These are phyloP conservation scores for Mellilla xanthometata DNA, from an alignment of 2,888 invertebrate genomes.

Conservation along the genomic window DNA sequence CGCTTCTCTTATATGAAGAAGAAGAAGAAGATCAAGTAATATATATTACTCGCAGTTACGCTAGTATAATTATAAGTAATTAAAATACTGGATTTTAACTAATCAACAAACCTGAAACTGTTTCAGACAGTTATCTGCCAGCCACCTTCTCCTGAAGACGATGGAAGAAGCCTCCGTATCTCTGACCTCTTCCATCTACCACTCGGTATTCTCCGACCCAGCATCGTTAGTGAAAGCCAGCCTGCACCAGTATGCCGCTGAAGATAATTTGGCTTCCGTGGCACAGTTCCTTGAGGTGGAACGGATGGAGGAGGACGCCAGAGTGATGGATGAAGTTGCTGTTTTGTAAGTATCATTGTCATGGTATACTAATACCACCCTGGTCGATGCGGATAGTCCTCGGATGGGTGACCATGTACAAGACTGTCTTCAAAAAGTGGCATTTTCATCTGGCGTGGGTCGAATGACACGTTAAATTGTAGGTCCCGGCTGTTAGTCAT, in stretches of 20 bases:
- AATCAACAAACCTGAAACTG: slow-evolving; percentile 3
- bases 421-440: too few species aligned
- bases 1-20: too few species aligned
- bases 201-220: slow-evolving; percentile 23
- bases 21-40: too few species aligned
- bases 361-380: too few species aligned
- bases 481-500: too few species aligned
- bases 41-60: too few species aligned
- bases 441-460: too few species aligned
- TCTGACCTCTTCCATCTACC: slow-evolving; percentile 32
- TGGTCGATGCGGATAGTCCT: too few species aligned
- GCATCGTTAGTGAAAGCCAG: slow-evolving; percentile 33
- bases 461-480: too few species aligned
- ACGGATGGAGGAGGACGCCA: slow-evolving; percentile 31
- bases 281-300: slow-evolving; percentile 57
- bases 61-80: too few species aligned
- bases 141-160: slow-evolving; percentile 54
- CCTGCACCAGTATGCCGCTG: slow-evolving; percentile 44
- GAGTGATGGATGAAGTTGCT: slow-evolving; percentile 42
- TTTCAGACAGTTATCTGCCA: slow-evolving; percentile 62
- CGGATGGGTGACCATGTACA: too few species aligned
- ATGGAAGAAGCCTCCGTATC: slow-evolving; percentile 55
- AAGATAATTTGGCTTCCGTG: slow-evolving; percentile 50
- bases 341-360: slow-evolving; percentile 48
- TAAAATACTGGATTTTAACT: too few species aligned